Evolutionary conservation across 2,888 invertebrate species (phyloP), one percentile per base, ranked within the genome.

Genomic region (Macrosiphum euphorbiae): DNA sequence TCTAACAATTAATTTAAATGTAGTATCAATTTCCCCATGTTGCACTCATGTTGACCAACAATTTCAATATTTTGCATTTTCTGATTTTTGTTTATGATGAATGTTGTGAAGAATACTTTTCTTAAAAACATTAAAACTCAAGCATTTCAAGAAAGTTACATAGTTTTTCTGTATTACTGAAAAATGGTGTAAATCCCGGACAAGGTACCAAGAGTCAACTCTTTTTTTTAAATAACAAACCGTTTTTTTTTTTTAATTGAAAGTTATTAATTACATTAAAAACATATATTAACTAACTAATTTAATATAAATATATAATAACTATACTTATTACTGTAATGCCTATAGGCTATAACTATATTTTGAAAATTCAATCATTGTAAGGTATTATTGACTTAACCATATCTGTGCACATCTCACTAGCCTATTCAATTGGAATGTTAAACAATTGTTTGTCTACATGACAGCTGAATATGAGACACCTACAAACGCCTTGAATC

Each of bases 361-460:
- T 35, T 67, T 35, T 67, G 11, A 67, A n/a, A n/a, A 67, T 67
- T 1, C 5, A 67, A 20, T 35, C 16, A 67, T 67, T 67, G 16
- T 67, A 67, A 67, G n/a, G n/a, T 67, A n/a, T 67, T 67, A 67
- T 67, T 67, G 5, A 94, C 95, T 95, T 95, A 95, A 95, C 94
- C 24, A n/a, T 78, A 94, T 47, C 28, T 50, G 26, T 94, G 95
- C 95, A 96, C 96, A 97, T 96, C 97, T 99, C 92, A 97, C 98
- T 52, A 97, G 97, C 95, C 96, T 99, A 50, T 99, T 99, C 96
- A 99, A 99, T 96, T 99, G 99, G 99, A 99, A 99, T 96, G 99
- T 99, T 0, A 99, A 99, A 95, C 99, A 99, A 96, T 96, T 99
- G 95, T 99, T 99, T 96, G 96, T 99, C 55, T 99, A 99, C 96